Percentiles rank a stretch among this genome's conserved stretches.
These are phyloP conservation scores for Eupeodes luniger DNA, from an alignment of 2,888 invertebrate genomes.

Conservation along the genomic window DNA sequence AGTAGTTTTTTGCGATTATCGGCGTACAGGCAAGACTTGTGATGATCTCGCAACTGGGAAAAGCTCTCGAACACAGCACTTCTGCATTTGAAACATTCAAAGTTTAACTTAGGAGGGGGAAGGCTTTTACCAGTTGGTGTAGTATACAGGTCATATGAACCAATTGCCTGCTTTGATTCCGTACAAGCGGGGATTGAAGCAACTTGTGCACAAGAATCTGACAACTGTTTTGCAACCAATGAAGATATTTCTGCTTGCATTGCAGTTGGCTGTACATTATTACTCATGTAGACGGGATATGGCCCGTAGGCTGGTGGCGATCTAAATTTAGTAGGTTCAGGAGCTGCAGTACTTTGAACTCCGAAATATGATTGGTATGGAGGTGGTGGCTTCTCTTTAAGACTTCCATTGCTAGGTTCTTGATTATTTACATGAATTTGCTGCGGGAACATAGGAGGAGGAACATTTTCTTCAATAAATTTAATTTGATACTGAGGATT, in stretches of 20 bases:
- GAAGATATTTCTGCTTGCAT: not conserved
- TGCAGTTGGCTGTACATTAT: not conserved
- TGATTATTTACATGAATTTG: not conserved
- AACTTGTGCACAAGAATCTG: not conserved
- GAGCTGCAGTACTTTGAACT: not conserved
- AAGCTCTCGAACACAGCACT: slow-evolving; percentile 88
- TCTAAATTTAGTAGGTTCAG: slow-evolving; percentile 50
- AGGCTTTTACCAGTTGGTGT: slow-evolving; percentile 16
- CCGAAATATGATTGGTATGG: not conserved
- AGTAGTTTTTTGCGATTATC: slow-evolving; percentile 39
- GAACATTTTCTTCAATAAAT: slow-evolving; percentile 3
- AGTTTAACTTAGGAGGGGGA: slow-evolving; percentile 78
- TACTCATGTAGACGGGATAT: slow-evolving; percentile 11
- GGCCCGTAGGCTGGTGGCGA: slow-evolving; percentile 67
- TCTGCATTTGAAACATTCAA: slow-evolving; percentile 90
- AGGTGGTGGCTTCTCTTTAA: slow-evolving; percentile 9
- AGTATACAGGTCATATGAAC: slow-evolving; percentile 41
- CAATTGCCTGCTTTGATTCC: not conserved
- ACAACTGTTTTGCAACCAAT: not conserved
- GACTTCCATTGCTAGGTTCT: not conserved
- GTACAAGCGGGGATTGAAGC: not conserved
- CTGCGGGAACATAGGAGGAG: not conserved
- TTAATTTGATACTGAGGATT: not conserved
- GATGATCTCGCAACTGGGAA: slow-evolving; percentile 89
- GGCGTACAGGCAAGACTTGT: slow-evolving; percentile 84